These are phyloP conservation scores for Pelmatolapia mariae DNA, from an alignment of 2,113 vertebrate genomes.

Conservation along the genomic window DNA sequence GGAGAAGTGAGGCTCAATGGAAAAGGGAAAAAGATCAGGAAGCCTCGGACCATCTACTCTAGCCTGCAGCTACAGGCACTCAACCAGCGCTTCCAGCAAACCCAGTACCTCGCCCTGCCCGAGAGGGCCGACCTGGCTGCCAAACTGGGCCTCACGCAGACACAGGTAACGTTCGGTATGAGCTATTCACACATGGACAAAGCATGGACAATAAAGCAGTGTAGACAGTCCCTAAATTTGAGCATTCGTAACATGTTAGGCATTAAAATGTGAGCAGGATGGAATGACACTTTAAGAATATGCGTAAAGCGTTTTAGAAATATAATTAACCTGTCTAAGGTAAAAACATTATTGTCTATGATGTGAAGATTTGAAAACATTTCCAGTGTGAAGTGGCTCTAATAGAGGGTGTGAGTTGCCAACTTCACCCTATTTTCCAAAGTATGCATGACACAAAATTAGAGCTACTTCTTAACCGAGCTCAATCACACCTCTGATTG, in stretches of 20 bases:
- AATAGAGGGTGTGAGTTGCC: neutral
- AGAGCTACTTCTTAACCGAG: neutral
- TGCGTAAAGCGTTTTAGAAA: neutral
- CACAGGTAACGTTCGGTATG: constrained; percentile 74
- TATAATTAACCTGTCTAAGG: neutral
- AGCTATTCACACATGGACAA: neutral
- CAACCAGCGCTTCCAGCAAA: constrained; percentile 91
- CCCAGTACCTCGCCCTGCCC: constrained; percentile 88
- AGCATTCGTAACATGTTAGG: accelerated
- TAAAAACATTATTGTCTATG: neutral
- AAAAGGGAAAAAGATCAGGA: constrained; percentile 84
- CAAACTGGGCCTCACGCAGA: constrained; percentile 89
- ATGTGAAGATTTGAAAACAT: neutral
- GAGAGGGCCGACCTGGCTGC: constrained; percentile 86
- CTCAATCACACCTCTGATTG: neutral
- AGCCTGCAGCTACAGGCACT: constrained; percentile 87
- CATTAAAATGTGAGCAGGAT: neutral
- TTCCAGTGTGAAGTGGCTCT: neutral
- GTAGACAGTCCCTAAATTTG: neutral
- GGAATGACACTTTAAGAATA: neutral
- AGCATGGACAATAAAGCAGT: neutral
- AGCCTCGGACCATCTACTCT: constrained; percentile 90
- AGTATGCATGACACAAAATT: neutral
- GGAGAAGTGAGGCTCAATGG: constrained; percentile 75
- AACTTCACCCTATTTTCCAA: neutral